Conservation (phyloP, 2,888 invertebrate species). For the Plebejus melissa region DNA sequence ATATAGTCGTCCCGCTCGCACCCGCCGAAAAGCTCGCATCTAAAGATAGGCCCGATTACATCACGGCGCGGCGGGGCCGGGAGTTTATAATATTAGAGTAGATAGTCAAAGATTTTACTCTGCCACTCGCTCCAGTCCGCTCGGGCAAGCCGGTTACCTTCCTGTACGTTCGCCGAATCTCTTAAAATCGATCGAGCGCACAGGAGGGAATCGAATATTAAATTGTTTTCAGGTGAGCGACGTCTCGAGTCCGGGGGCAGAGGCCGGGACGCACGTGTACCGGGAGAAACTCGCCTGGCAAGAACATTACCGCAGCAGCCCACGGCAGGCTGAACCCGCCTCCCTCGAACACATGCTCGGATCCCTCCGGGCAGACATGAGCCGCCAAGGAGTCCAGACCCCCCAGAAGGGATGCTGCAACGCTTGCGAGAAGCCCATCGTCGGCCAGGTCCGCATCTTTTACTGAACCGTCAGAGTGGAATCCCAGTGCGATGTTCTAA, state of each 20-base stretch:
- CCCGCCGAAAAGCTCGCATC: conserved; percentile 50
- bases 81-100: conserved; percentile 77
- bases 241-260: conserved; percentile 47
- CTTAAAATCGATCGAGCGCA: conserved; percentile 13
- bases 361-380: conserved; percentile 97
- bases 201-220: background rate
- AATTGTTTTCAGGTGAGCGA: conserved; percentile 60
- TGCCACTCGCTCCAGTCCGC: conserved; percentile 68
- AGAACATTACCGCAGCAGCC: conserved; percentile 75
- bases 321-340: conserved; percentile 77
- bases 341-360: conserved; percentile 92
- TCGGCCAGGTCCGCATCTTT: conserved; percentile 87
- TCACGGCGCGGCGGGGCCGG: conserved; percentile 73
- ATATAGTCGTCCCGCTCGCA: conserved; percentile 55
- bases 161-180: conserved; percentile 53
- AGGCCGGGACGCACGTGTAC: conserved; percentile 81
- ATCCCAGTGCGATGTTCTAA: conserved; percentile 26
- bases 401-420: conserved; percentile 99
- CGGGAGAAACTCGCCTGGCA: conserved; percentile 80
- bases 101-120: conserved; percentile 75
- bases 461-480: conserved; percentile 30
- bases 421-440: conserved; percentile 99
- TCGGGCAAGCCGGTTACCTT: conserved; percentile 58
- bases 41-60: conserved; percentile 74
- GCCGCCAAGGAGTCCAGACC: conserved; percentile 98